These are phyloP conservation scores for Ochotona curzoniae DNA, from an alignment of 2,113 vertebrate genomes.

Conservation along the genomic window DNA sequence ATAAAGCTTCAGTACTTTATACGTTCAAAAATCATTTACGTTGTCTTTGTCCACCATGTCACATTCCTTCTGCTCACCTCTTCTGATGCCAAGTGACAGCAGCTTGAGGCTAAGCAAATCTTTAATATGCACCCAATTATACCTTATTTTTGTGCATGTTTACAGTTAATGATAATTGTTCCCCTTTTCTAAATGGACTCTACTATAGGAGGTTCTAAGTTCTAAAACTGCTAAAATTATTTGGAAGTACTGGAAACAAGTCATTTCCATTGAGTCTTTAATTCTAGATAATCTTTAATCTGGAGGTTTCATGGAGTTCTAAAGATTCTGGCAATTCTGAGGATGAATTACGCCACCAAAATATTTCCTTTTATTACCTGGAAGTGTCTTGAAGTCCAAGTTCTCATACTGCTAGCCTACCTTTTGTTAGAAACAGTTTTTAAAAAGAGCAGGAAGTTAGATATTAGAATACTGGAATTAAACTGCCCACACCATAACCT, in stretches of 20 bases:
- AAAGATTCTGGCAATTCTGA: neutral
- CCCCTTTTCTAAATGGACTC: slow-evolving; percentile 6
- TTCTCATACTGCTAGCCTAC: neutral
- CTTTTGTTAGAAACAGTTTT: neutral
- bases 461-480: neutral
- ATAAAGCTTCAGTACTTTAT: neutral
- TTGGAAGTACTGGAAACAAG: neutral
- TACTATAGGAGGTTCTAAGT: neutral
- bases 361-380: neutral
- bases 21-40: neutral
- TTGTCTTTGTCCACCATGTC: neutral
- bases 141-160: neutral
- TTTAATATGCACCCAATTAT: neutral
- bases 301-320: neutral
- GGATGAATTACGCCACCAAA: neutral
- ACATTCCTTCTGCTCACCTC: neutral
- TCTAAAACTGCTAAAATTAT: neutral
- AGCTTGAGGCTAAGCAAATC: neutral
- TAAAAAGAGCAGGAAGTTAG: neutral
- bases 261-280: neutral
- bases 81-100: neutral
- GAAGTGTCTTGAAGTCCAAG: neutral
- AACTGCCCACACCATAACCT: neutral
- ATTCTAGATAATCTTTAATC: neutral
- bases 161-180: neutral